Conservation (phyloP, 2,113 vertebrate genomes). For the Hippocampus mohnikei region DNA sequence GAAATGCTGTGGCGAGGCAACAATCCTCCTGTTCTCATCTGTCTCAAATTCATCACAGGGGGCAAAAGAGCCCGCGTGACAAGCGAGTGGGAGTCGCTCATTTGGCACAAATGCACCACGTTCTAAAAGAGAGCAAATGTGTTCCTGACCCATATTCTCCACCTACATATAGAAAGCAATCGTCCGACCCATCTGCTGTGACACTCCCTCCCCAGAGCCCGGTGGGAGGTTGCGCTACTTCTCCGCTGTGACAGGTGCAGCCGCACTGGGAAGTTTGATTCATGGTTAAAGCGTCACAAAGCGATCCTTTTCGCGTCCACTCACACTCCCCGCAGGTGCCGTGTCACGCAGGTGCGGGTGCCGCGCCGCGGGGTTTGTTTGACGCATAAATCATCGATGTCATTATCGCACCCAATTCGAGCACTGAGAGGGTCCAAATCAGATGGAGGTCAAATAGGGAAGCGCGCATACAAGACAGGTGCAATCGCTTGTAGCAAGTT, state of each 20-base stretch:
- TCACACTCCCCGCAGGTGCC: constrained; percentile 26
- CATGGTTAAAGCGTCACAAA: constrained; percentile 40
- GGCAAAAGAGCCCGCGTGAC: constrained; percentile 49
- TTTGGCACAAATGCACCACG: constrained; percentile 45
- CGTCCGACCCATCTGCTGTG: constrained; percentile 54
- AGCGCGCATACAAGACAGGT: background rate
- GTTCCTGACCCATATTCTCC: constrained; percentile 62
- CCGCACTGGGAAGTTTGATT: constrained; percentile 27
- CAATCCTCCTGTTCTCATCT: background rate
- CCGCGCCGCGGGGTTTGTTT: background rate
- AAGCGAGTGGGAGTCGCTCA: constrained; percentile 46
- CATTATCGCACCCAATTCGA: constrained; percentile 31
- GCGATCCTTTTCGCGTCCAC: constrained; percentile 23
- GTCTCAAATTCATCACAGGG: constrained; percentile 49
- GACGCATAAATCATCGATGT: constrained; percentile 40
- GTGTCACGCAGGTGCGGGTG: background rate
- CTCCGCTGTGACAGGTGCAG: constrained; percentile 45
- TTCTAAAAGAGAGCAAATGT: constrained; percentile 60
- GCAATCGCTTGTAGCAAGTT: too few species aligned
- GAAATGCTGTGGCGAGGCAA: background rate
- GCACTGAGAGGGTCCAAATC: background rate
- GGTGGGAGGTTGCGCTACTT: constrained; percentile 45
- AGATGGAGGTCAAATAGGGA: constrained; percentile 15
- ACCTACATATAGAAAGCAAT: constrained; percentile 53
- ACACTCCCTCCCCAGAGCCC: constrained; percentile 44